A percentile compares a stretch with the other conserved stretches of the same genome.
These are phyloP conservation scores for Caenorhabditis zanzibari DNA, from an alignment of 2,888 invertebrate genomes.

Conservation along the genomic window DNA sequence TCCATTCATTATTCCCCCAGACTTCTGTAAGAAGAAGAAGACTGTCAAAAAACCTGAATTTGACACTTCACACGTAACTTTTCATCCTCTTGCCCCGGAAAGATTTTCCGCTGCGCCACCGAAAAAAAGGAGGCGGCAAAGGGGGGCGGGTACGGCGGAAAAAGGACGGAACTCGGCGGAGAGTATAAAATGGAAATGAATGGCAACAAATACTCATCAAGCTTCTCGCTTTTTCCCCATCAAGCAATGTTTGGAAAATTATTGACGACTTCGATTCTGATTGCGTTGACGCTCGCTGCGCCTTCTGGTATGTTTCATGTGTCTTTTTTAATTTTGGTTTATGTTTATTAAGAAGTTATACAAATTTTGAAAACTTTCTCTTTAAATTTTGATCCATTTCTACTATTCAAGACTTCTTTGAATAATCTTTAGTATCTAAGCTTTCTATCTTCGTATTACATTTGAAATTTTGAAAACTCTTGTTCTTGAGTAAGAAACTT, in stretches of 20 bases:
- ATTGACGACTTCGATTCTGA: constrained; percentile 59
- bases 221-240: constrained; percentile 34
- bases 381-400: too few species aligned
- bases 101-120: constrained; percentile 29
- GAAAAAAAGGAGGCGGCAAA: constrained; percentile 25
- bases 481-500: too few species aligned
- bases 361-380: neutral
- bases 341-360: neutral
- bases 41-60: constrained; percentile 58
- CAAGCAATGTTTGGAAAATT: constrained; percentile 61
- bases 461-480: too few species aligned
- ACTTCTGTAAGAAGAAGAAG: neutral
- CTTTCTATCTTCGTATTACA: too few species aligned
- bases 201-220: constrained; percentile 49
- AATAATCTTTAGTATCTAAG: too few species aligned
- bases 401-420: too few species aligned
- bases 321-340: too few species aligned
- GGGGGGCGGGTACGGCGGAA: constrained; percentile 17
- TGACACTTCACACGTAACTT: constrained; percentile 50
- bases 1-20: constrained; percentile 20
- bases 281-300: constrained; percentile 70
- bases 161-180: constrained; percentile 31
- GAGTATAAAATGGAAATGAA: constrained; percentile 47
- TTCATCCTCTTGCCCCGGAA: constrained; percentile 40
- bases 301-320: constrained; percentile 58